Evolutionary conservation across 1,140 invertebrate genomes (phyloP).

Genomic region (Augochlora pura): DNA sequence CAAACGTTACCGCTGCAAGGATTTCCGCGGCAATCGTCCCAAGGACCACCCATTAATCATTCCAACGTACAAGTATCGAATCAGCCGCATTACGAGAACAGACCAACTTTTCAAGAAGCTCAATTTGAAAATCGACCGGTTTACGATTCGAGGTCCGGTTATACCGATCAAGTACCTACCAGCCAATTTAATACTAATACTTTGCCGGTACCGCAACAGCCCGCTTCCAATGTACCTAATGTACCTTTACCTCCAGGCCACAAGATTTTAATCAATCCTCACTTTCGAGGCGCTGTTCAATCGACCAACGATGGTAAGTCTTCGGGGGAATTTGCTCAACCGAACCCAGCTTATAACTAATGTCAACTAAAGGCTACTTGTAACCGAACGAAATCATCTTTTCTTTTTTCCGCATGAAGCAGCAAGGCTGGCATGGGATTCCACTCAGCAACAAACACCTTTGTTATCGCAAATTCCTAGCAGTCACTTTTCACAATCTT

Average conservation of each 20-base stretch:
- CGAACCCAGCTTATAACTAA: too few species aligned
- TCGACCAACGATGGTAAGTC: constrained; percentile 69
- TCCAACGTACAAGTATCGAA: constrained; percentile 58
- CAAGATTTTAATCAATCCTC: constrained; percentile 80
- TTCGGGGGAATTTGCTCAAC: too few species aligned
- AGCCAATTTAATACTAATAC: constrained; percentile 63
- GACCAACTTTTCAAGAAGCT: constrained; percentile 66
- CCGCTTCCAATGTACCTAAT: constrained; percentile 56
- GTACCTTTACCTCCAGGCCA: constrained; percentile 74
- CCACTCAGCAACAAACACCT: constrained; percentile 59
- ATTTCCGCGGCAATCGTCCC: constrained; percentile 57
- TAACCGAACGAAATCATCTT: too few species aligned
- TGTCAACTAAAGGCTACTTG: too few species aligned
- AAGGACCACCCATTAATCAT: constrained; percentile 61
- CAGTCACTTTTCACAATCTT: constrained; percentile 64
- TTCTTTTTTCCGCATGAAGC: not conserved
- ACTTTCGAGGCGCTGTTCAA: constrained; percentile 76
- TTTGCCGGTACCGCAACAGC: constrained; percentile 55
- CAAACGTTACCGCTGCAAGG: constrained; percentile 61
- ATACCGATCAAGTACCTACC: constrained; percentile 61
- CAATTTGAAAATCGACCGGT: constrained; percentile 61
- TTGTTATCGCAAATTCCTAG: constrained; percentile 58
- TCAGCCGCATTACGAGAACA: constrained; percentile 69
- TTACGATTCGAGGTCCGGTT: constrained; percentile 67
- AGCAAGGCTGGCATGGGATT: constrained; percentile 70